Base-by-base conservation (phyloP, 2,888 invertebrate genomes). In the Microctonus brassicae region DNA sequence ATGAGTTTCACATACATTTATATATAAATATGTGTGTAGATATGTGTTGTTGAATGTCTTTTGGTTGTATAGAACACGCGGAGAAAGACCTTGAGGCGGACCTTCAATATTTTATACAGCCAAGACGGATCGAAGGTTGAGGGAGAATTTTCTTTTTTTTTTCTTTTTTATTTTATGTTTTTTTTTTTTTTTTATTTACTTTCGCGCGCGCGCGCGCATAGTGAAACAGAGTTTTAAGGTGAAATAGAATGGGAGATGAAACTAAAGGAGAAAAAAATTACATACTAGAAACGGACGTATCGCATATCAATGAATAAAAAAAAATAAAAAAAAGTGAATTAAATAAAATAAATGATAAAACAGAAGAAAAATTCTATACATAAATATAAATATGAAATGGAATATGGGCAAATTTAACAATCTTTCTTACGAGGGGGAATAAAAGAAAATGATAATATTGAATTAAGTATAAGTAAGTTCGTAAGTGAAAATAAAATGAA, bases 221-320 rank as follows among this genome's bases (percentile, higher is more conserved):
- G 47, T 17, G 20, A 7, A 17, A 20, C 5, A 6, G 52, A 52
- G 26, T 5, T 5, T 29, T 29, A 29, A 20, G 42, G n/a, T 20
- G 2, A 1, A 55, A 55, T 55, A 13, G 58, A 17, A 5, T 42
- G 17, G 47, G 7, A 20, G 17, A 47, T 9, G 42, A 68, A 29
- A 61, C 22, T 22, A 42, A 69, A 47, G 62, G 64, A 75, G 22
- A 72, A 63, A 70, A 71, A 66, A 5, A 53, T 70, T 39, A 61
- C 73, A 75, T 78, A 76, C 73, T 79, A 78, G 77, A 47, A 47
- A 84, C 78, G 78, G 76, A 86, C 84, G 83, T 85, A 86, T 86
- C 85, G 82, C 82, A 83, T 84, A 81, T 82, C 76, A 78, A 75
- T 81, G 79, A 82, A 76, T 80, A 78, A 60, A 20, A 17, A 17